These are phyloP conservation scores for Diaphora mendica DNA, from an alignment of 2,888 invertebrate genomes.

Conservation along the genomic window DNA sequence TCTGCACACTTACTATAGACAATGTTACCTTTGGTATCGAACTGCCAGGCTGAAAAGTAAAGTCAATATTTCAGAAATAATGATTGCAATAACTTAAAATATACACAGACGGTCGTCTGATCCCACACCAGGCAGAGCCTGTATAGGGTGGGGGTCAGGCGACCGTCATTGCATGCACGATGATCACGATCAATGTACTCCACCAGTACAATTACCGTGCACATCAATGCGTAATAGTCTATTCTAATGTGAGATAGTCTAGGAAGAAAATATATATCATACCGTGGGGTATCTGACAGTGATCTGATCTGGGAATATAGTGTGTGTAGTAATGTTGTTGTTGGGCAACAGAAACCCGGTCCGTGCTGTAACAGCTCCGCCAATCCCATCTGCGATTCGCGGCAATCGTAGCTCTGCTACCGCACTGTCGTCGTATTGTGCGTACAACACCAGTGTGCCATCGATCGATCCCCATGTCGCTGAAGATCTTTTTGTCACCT, in stretches of 20 bases:
- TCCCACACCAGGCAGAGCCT: neutral
- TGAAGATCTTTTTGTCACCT: constrained; percentile 92
- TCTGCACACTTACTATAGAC: constrained; percentile 92
- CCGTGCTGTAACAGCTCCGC: constrained; percentile 87
- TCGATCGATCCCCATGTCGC: constrained; percentile 95
- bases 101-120: neutral
- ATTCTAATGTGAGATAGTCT: neutral
- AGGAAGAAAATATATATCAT: constrained; percentile 51
- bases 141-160: too few relatives aligned
- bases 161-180: too few relatives aligned
- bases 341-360: constrained; percentile 79
- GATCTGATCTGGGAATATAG: constrained; percentile 92
- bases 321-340: constrained; percentile 80
- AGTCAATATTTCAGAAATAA: neutral
- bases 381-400: constrained; percentile 91
- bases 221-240: too few relatives aligned
- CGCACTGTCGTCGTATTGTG: constrained; percentile 93
- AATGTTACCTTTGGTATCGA: constrained; percentile 94
- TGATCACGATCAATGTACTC: too few relatives aligned
- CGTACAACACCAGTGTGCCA: constrained; percentile 94
- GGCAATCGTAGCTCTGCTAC: constrained; percentile 93
- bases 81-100: neutral
- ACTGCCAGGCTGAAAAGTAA: constrained; percentile 90
- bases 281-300: constrained; percentile 94
- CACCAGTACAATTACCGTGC: too few relatives aligned